Evolutionary conservation across 2,888 invertebrate species (phyloP).

Genomic region (Apeira syringaria): DNA sequence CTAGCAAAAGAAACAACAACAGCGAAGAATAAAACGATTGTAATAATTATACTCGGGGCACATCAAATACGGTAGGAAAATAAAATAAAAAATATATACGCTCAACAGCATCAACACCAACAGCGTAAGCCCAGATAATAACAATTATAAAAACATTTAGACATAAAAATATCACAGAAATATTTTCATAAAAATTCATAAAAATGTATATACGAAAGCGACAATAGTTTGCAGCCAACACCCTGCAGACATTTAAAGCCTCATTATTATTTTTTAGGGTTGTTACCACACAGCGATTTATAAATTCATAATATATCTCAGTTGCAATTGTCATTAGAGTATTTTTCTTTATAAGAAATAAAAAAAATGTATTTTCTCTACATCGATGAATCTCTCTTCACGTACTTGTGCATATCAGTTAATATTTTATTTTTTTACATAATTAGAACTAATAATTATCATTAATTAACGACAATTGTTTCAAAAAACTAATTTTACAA

Average conservation of each 20-base stretch:
- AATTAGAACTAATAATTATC: no score
- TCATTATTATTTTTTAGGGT: slow-evolving; percentile 48
- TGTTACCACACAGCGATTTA: slow-evolving; percentile 70
- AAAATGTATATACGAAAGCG: slow-evolving; percentile 40
- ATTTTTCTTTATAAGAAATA: no score
- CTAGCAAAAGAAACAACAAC: slow-evolving; percentile 20
- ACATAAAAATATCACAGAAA: slow-evolving; percentile 32
- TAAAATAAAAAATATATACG: slow-evolving; percentile 1
- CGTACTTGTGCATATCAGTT: no score
- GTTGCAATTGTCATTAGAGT: no score
- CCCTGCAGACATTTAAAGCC: slow-evolving; percentile 82
- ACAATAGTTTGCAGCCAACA: slow-evolving; percentile 72
- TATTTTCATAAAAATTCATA: slow-evolving; percentile 29
- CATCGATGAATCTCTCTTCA: no score
- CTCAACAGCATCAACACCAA: slow-evolving; percentile 56
- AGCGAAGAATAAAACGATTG: slow-evolving; percentile 42
- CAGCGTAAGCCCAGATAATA: slow-evolving; percentile 61
- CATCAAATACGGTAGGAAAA: slow-evolving; percentile 6
- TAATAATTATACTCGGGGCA: slow-evolving; percentile 7
- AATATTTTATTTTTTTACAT: no score
- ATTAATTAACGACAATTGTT: no score
- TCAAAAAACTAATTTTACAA: no score
- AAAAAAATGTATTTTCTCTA: no score
- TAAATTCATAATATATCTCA: no score
- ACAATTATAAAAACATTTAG: slow-evolving; percentile 51